These are phyloP conservation scores for Cirrhinus mrigala DNA, from an alignment of 2,797 vertebrate species.

Conservation along the genomic window DNA sequence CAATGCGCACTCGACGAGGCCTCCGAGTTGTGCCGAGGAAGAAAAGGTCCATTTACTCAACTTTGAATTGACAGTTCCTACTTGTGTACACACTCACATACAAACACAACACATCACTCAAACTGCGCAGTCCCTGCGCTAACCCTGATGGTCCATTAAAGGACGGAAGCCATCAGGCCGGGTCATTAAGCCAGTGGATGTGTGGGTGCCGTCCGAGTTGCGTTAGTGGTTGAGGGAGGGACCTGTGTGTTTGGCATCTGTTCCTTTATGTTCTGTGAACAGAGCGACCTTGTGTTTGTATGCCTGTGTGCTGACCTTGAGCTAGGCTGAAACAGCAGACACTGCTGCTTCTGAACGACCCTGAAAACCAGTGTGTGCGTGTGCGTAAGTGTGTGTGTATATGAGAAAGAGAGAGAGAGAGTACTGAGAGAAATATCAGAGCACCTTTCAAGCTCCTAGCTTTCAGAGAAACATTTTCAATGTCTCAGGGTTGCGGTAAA, in stretches of 20 bases:
- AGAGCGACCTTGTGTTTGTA: constrained; percentile 77
- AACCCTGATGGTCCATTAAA: constrained; percentile 48
- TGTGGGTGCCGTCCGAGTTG: constrained; percentile 20
- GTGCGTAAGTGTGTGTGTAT: constrained; percentile 32
- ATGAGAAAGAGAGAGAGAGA: constrained; percentile 23
- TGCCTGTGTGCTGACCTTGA: constrained; percentile 79
- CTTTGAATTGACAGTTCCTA: constrained; percentile 19
- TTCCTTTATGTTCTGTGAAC: constrained; percentile 66
- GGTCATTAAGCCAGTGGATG: constrained; percentile 51
- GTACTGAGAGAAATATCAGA: constrained; percentile 47
- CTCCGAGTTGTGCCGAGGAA: constrained; percentile 30
- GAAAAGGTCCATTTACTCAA: constrained; percentile 45
- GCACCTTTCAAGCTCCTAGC: constrained; percentile 38
- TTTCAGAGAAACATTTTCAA: constrained; percentile 44
- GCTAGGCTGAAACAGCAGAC: constrained; percentile 64
- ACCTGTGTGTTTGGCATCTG: constrained; percentile 64
- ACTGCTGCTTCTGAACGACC: constrained; percentile 61
- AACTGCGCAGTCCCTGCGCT: not conserved
- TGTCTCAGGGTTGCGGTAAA: constrained; percentile 33
- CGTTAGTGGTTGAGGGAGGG: constrained; percentile 37
- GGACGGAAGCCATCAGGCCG: constrained; percentile 38
- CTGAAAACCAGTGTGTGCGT: constrained; percentile 50
- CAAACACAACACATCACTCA: constrained; percentile 34
- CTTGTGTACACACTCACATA: constrained; percentile 17
- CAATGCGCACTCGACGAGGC: constrained; percentile 29